phyloP scores from a whole-genome alignment of 2,113 vertebrate genomes.

The Cheirogaleus medius region DNA sequence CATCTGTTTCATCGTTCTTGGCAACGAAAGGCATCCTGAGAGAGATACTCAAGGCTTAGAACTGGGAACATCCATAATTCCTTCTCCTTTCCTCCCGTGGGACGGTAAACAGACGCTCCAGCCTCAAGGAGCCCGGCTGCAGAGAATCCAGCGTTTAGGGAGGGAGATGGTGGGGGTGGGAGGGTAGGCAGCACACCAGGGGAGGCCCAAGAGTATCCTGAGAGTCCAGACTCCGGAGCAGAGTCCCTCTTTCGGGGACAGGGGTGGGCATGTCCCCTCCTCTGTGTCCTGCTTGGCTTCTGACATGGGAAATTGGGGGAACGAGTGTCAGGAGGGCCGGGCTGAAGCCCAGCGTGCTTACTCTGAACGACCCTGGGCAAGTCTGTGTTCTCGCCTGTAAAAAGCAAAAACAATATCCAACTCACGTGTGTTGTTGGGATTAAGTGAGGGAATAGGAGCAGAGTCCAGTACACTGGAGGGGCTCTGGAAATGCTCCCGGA shows the following conservation, averaged over 20 bases:
- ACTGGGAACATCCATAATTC: background rate
- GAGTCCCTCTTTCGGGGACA: accelerated
- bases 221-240: background rate
- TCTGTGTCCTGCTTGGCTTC: background rate
- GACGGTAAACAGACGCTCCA: background rate
- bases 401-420: background rate
- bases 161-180: accelerated
- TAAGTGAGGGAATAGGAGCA: background rate
- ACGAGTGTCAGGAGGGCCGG: background rate
- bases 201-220: background rate
- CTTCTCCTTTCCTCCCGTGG: background rate
- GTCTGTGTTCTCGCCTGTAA: background rate
- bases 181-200: background rate
- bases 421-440: background rate
- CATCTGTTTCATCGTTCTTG: constrained; percentile 71
- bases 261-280: background rate
- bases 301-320: background rate
- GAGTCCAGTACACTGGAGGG: accelerated
- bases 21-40: constrained; percentile 60
- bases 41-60: background rate
- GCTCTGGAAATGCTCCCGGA: background rate
- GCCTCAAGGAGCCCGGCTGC: background rate
- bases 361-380: background rate
- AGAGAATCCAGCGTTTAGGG: background rate
- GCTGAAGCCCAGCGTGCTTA: background rate